These are phyloP conservation scores for Pygoscelis antarcticus DNA, from an alignment of 2,113 vertebrate genomes.

Conservation along the genomic window DNA sequence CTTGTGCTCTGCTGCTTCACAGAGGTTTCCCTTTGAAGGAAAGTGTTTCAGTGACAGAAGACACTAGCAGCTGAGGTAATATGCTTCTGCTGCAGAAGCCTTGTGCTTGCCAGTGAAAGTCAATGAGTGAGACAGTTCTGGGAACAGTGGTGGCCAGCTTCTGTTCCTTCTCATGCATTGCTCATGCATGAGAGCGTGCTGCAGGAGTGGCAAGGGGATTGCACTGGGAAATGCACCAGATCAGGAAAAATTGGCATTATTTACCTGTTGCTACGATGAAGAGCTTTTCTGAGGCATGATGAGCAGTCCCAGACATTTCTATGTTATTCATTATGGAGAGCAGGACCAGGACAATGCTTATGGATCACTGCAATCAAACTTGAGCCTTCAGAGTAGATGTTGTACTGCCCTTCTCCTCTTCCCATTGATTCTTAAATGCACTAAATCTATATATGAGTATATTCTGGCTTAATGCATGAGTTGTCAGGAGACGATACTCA, in stretches of 20 bases:
- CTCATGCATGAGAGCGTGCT: background rate
- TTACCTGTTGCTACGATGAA: background rate
- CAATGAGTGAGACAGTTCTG: background rate
- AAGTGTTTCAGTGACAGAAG: conserved; percentile 55
- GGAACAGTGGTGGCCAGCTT: background rate
- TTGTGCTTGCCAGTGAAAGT: background rate
- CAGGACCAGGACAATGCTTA: background rate
- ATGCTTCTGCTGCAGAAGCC: background rate
- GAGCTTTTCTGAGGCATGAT: background rate
- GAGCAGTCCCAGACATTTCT: background rate
- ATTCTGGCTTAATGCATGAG: background rate
- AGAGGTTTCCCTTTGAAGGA: conserved; percentile 67
- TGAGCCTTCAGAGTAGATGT: background rate
- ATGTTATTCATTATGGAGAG: background rate
- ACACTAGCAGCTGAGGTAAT: conserved; percentile 15
- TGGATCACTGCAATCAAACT: background rate
- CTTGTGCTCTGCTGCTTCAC: background rate
- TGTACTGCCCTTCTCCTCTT: background rate
- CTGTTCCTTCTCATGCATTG: background rate
- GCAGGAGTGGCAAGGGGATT: background rate
- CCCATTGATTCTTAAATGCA: background rate
- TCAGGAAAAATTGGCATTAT: background rate
- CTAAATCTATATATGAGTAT: background rate
- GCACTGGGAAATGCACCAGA: background rate
- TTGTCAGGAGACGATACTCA: background rate